These are phyloP conservation scores for Otocyon megalotis DNA, from an alignment of 2,113 vertebrate species.

Conservation along the genomic window DNA sequence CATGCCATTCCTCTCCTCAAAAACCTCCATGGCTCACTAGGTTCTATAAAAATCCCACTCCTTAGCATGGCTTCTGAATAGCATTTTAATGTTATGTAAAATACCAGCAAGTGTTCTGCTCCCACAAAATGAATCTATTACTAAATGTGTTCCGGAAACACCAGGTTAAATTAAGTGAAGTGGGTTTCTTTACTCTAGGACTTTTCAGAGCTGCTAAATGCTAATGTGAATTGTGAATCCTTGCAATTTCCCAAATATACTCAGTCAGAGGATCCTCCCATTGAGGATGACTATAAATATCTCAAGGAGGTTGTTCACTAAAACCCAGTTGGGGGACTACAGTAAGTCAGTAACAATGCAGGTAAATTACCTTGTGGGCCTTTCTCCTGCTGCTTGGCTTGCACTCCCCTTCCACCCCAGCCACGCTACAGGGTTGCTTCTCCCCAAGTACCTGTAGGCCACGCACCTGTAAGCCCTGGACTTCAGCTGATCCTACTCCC, in stretches of 20 bases:
- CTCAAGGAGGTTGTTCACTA: not conserved
- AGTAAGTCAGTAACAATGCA: not conserved
- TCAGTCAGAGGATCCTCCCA: not conserved
- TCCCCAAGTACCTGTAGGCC: not conserved
- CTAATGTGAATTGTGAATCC: not conserved
- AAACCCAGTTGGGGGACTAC: not conserved
- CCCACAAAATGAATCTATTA: not conserved
- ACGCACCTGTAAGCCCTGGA: rapidly evolving
- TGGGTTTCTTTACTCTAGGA: not conserved
- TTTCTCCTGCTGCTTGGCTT: not conserved
- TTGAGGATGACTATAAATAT: not conserved
- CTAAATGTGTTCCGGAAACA: not conserved
- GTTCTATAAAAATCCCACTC: not conserved
- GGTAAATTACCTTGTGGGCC: not conserved
- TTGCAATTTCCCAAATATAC: not conserved
- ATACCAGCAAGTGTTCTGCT: not conserved
- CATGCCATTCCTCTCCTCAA: not conserved
- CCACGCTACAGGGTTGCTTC: not conserved
- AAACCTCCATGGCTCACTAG: not conserved
- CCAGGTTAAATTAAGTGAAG: not conserved
- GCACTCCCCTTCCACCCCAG: no score
- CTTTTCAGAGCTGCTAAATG: slow-evolving; percentile 1
- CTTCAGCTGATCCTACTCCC: not conserved
- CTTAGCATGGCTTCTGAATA: not conserved
- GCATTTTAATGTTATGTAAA: not conserved